phyloP scores from a whole-genome alignment of 23 tunicate genomes.

The Styela clava region DNA sequence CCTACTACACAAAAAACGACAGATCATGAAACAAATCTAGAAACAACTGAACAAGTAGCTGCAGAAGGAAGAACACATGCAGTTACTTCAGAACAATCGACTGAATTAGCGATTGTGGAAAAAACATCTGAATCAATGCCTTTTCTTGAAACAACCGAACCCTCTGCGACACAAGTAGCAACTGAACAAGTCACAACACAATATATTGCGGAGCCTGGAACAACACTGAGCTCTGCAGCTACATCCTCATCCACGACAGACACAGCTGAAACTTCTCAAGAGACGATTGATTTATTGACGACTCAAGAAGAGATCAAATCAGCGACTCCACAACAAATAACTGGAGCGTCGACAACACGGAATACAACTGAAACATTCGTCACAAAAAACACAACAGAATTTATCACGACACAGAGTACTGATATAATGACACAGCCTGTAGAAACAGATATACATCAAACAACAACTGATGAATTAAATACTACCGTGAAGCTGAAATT shows the following conservation, averaged over 20 bases:
- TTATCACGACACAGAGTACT: background rate
- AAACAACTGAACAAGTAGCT: background rate
- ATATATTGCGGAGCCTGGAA: background rate
- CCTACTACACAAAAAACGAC: too few relatives aligned
- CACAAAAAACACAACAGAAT: background rate
- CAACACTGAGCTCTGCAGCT: background rate
- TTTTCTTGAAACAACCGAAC: too few relatives aligned
- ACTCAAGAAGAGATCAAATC: background rate
- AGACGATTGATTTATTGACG: background rate
- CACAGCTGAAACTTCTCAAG: background rate
- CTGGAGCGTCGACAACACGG: background rate
- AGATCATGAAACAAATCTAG: too few relatives aligned
- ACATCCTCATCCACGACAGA: background rate
- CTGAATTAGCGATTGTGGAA: background rate
- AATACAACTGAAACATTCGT: background rate
- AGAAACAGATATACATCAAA: too few relatives aligned
- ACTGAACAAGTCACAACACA: background rate
- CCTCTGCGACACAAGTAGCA: background rate
- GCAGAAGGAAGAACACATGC: background rate
- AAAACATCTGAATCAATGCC: too few relatives aligned
- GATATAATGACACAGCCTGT: background rate
- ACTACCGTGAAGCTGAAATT: background rate
- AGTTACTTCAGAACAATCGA: background rate
- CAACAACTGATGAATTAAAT: background rate
- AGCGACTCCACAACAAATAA: background rate